Evolutionary conservation across 2,888 invertebrate genomes (phyloP).

Genomic region (Calameuta filiformis): DNA sequence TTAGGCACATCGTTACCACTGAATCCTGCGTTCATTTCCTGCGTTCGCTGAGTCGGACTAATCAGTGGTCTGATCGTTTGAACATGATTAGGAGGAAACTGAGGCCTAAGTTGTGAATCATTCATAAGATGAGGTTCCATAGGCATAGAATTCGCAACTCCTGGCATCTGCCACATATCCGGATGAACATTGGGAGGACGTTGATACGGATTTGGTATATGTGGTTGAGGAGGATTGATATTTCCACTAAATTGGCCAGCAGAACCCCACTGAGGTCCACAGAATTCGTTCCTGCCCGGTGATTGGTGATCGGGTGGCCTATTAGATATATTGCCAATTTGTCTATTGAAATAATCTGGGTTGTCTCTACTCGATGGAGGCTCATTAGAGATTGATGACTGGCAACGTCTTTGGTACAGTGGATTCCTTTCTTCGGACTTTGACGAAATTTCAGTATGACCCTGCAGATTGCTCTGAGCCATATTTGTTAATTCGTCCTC

Average conservation of each 20-base stretch:
- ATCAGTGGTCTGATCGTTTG: constrained; percentile 33
- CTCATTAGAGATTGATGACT: background rate
- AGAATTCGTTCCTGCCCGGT: background rate
- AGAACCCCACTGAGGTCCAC: background rate
- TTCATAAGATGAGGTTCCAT: constrained; percentile 26
- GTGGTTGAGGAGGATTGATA: background rate
- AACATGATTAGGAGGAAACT: constrained; percentile 28
- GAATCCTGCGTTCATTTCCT: constrained; percentile 25
- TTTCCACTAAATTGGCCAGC: constrained; percentile 9
- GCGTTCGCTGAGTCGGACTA: constrained; percentile 27
- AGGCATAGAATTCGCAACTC: constrained; percentile 20
- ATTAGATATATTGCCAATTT: background rate
- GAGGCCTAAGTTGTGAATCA: constrained; percentile 24
- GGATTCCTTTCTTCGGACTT: constrained; percentile 13
- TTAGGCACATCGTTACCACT: constrained; percentile 3
- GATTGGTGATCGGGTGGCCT: background rate
- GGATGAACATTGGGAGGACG: constrained; percentile 31
- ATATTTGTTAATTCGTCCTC: constrained; percentile 16
- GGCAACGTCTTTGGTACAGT: constrained; percentile 16
- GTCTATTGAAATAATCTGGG: constrained; percentile 12
- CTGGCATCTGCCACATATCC: constrained; percentile 41
- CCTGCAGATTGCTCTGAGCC: constrained; percentile 11
- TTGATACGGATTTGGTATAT: constrained; percentile 19
- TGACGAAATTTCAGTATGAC: constrained; percentile 2
- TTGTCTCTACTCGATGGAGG: constrained; percentile 10